Evolutionary conservation across 2,888 invertebrate genomes (phyloP).

Genomic region (Eulithis testata): DNA sequence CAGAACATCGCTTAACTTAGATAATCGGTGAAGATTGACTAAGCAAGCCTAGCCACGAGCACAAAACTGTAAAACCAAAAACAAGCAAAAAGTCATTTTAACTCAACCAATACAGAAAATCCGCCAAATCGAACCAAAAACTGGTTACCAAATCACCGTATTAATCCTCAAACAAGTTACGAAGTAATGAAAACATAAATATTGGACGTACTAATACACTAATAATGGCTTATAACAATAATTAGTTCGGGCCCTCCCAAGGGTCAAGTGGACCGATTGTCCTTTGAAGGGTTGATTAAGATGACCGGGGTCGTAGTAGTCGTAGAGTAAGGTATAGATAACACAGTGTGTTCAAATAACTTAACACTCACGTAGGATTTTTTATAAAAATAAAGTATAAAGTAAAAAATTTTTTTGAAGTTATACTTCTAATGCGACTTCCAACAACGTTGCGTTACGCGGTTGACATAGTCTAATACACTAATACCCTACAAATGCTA

Average conservation of each 20-base stretch:
- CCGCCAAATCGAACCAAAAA: conserved; percentile 30
- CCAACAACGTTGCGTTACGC: too few species aligned
- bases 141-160: conserved; percentile 34
- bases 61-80: too few species aligned
- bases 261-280: conserved; percentile 79
- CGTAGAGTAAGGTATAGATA: conserved; percentile 36
- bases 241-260: conserved; percentile 69
- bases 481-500: too few species aligned
- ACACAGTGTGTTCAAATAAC: background rate
- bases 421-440: too few species aligned
- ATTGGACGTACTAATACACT: conserved; percentile 65
- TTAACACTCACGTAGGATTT: background rate
- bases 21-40: too few species aligned
- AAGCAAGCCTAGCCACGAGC: too few species aligned
- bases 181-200: conserved; percentile 63
- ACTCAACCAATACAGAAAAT: background rate
- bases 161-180: conserved; percentile 25
- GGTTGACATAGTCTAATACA: too few species aligned
- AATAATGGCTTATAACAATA: conserved; percentile 79
- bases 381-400: too few species aligned
- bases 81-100: background rate
- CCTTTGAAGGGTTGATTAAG: conserved; percentile 83
- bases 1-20: too few species aligned
- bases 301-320: conserved; percentile 67
- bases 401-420: too few species aligned